A percentile compares a stretch with the other conserved stretches of the same genome.
Evolutionary conservation across 2,888 invertebrate species (phyloP).

Genomic region (Xestoiulus laeticollis): DNA sequence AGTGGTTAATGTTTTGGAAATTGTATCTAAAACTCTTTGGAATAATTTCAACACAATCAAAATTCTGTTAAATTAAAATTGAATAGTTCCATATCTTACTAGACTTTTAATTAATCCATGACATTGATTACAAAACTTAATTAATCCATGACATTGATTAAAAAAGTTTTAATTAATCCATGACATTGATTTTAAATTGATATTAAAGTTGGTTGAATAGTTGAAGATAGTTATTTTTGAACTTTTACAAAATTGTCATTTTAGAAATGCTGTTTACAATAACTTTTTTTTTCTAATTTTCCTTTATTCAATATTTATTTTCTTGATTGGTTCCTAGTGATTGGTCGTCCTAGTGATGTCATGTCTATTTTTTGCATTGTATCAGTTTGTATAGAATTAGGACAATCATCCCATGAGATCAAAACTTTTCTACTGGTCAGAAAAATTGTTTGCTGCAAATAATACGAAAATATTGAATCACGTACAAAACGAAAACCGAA

Average conservation of each 20-base stretch:
- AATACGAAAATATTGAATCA: neutral
- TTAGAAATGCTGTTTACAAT: neutral
- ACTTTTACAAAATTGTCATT: neutral
- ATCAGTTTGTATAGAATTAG: neutral
- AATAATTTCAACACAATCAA: no score
- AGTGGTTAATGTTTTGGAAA: no score
- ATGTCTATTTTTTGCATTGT: neutral
- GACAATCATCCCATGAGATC: neutral
- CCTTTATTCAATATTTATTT: neutral
- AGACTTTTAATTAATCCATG: no score
- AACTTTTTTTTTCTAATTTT: neutral
- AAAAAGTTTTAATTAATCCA: no score
- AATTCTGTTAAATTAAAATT: no score
- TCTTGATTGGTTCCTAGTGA: neutral
- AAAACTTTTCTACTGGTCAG: neutral
- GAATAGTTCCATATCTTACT: no score
- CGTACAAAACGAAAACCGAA: neutral
- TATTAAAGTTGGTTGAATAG: neutral
- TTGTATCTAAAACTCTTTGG: no score
- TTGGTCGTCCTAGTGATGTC: neutral
- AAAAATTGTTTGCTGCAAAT: neutral
- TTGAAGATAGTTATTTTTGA: neutral
- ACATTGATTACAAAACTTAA: no score
- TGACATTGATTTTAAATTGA: no score
- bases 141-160: no score